phyloP scores from a whole-genome alignment of 2,113 vertebrate genomes.

The Vidua macroura region DNA sequence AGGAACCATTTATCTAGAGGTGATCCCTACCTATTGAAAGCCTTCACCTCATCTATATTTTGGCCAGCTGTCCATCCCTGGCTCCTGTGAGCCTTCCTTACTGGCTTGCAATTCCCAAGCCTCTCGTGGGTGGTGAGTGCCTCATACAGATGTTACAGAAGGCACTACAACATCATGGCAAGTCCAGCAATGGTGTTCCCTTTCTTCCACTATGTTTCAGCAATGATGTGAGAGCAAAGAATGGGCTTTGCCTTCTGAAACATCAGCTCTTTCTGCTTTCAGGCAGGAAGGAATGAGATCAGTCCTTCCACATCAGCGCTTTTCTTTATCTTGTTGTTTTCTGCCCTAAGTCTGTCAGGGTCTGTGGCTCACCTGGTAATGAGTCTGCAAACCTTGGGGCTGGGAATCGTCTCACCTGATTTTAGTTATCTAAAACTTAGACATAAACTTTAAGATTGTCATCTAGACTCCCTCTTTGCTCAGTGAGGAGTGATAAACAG shows the following conservation, averaged over 20 bases:
- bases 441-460: slow-evolving; percentile 46
- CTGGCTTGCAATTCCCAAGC: background rate
- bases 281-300: slow-evolving; percentile 42
- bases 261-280: background rate
- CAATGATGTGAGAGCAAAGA: background rate
- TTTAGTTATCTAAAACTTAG: slow-evolving; percentile 32
- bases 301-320: slow-evolving; percentile 48
- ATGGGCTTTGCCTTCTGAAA: background rate
- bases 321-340: slow-evolving; percentile 55
- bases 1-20: background rate
- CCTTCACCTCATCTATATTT: background rate
- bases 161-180: fast-evolving
- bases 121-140: fast-evolving
- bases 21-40: background rate
- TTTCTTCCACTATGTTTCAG: background rate
- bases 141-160: background rate
- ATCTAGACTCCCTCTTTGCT: slow-evolving; percentile 28
- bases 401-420: slow-evolving; percentile 18
- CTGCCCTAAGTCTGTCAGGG: slow-evolving; percentile 36
- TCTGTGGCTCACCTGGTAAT: slow-evolving; percentile 21
- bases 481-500: slow-evolving; percentile 50
- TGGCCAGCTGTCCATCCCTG: background rate
- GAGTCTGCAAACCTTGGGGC: slow-evolving; percentile 42
- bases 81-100: background rate
- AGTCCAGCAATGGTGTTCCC: fast-evolving